phyloP scores from a whole-genome alignment of 2,797 vertebrate species.

The Adrianichthys oophorus region DNA sequence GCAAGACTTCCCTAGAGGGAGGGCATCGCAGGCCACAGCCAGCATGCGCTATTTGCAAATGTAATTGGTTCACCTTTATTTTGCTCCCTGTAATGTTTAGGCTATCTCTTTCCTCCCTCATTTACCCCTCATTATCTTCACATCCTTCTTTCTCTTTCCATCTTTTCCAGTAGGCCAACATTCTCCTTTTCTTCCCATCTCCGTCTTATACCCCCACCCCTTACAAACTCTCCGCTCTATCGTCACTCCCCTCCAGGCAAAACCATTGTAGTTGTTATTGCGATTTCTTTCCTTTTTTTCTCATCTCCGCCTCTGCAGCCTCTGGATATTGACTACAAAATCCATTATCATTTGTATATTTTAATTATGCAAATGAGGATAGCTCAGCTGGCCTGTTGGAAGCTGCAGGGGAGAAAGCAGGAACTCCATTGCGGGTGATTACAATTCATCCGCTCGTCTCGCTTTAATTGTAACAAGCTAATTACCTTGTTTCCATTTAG shows the following conservation, averaged over 20 bases:
- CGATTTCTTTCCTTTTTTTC: constrained; percentile 85
- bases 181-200: constrained; percentile 42
- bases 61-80: constrained; percentile 90
- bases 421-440: constrained; percentile 99
- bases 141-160: constrained; percentile 28
- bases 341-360: constrained; percentile 99
- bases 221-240: constrained; percentile 1
- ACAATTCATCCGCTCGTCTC: constrained; percentile 99
- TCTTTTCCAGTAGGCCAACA: constrained; percentile 27
- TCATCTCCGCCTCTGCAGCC: constrained; percentile 94
- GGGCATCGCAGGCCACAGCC: constrained; percentile 84
- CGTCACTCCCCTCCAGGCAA: constrained; percentile 59
- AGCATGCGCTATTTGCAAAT: constrained; percentile 90
- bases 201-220: constrained; percentile 11
- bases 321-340: constrained; percentile 99
- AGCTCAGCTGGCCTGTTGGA: constrained; percentile 96
- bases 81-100: constrained; percentile 59
- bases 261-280: constrained; percentile 92
- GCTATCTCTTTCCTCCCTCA: constrained; percentile 60
- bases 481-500: constrained; percentile 99
- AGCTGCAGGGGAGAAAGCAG: constrained; percentile 97
- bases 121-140: constrained; percentile 51
- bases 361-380: constrained; percentile 99
- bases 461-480: constrained; percentile 99
- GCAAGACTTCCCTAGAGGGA: constrained; percentile 93